These are phyloP conservation scores for human DNA, from an alignment of 2,113 vertebrate species.

Conservation along the genomic window GRCh38 chrX:65306001-65306500, in stretches of 20 bases:
- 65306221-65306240: neutral
- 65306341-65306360: neutral
- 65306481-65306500: no score
- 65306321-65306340: neutral
- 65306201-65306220: neutral
- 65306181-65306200: no score
- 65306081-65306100: neutral
- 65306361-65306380: no score
- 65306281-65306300: neutral
- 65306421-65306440: no score
- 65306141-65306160: no score
- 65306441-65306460: no score
- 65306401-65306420: no score
- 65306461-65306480: no score
- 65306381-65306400: no score
- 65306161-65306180: no score
- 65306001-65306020: neutral
- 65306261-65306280: neutral
- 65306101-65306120: neutral
- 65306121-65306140: neutral
- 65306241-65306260: neutral
- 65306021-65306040: neutral
- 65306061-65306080: slow-evolving; percentile 30
- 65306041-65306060: neutral
- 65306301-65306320: neutral